These are phyloP conservation scores for Thyatira batis DNA, from an alignment of 2,888 invertebrate genomes.

Conservation along the genomic window DNA sequence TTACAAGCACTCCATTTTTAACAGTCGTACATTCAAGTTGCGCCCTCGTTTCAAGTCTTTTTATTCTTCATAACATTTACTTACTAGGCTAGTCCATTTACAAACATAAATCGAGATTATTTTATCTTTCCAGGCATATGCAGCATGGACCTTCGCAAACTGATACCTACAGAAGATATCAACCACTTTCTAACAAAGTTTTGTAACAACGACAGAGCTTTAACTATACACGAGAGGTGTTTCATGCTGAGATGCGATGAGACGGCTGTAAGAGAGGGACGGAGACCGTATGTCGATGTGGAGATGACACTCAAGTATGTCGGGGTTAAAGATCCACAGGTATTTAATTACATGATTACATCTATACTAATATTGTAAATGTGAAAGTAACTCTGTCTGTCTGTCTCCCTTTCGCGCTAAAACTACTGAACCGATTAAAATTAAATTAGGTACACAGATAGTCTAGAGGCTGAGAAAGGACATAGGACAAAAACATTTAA, in stretches of 20 bases:
- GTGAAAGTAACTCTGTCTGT: slow-evolving; percentile 7
- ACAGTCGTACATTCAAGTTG: no score
- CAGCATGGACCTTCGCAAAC: slow-evolving; percentile 77
- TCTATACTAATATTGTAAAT: no score
- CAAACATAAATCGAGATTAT: not conserved
- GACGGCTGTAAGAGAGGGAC: slow-evolving; percentile 14
- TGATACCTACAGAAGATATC: slow-evolving; percentile 68
- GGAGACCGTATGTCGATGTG: slow-evolving; percentile 74
- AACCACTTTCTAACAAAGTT: slow-evolving; percentile 59
- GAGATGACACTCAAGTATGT: slow-evolving; percentile 74
- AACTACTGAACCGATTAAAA: no score
- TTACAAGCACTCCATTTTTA: no score
- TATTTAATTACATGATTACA: slow-evolving; percentile 15
- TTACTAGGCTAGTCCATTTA: no score
- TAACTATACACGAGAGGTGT: slow-evolving; percentile 73
- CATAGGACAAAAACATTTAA: no score
- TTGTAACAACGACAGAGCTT: slow-evolving; percentile 52
- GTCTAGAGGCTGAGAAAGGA: no score
- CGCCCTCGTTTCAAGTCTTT: no score
- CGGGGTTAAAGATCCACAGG: slow-evolving; percentile 44
- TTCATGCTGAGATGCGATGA: slow-evolving; percentile 59
- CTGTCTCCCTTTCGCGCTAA: no score
- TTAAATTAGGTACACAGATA: no score
- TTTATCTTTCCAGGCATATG: slow-evolving; percentile 55
- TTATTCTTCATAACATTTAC: no score